Evolutionary conservation across 2,888 invertebrate species (phyloP).

Genomic region (Aspidiotus destructor): DNA sequence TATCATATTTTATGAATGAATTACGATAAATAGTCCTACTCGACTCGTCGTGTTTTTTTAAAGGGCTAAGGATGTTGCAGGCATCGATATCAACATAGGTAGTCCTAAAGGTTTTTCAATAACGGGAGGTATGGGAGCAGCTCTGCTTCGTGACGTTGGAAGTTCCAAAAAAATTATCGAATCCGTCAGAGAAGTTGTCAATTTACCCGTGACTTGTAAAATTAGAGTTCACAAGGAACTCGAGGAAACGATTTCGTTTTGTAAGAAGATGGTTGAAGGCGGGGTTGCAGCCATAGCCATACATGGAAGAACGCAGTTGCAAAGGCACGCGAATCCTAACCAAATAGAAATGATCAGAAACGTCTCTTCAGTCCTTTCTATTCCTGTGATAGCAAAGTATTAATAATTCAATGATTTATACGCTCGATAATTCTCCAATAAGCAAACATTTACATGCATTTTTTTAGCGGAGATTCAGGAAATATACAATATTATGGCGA

Average conservation of each 20-base stretch:
- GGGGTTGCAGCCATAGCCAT: slow-evolving; percentile 91
- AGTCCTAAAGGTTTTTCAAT: slow-evolving; percentile 98
- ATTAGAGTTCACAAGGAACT: slow-evolving; percentile 70
- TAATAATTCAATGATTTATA: not conserved
- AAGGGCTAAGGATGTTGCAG: slow-evolving; percentile 86
- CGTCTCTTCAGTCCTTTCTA: slow-evolving; percentile 60
- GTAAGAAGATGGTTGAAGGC: slow-evolving; percentile 64
- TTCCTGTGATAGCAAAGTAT: slow-evolving; percentile 94
- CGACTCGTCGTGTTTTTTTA: slow-evolving; percentile 38
- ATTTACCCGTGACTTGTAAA: slow-evolving; percentile 93
- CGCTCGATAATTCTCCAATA: not conserved
- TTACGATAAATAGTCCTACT: not conserved
- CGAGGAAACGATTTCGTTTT: slow-evolving; percentile 69
- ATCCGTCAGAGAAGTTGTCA: slow-evolving; percentile 64
- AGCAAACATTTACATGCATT: not conserved
- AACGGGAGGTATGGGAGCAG: slow-evolving; percentile 98
- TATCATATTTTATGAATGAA: not conserved
- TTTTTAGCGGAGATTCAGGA: slow-evolving; percentile 81
- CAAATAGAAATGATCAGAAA: slow-evolving; percentile 61
- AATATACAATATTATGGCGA: slow-evolving; percentile 67
- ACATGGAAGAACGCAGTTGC: slow-evolving; percentile 80
- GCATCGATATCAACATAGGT: slow-evolving; percentile 97
- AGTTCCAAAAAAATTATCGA: slow-evolving; percentile 73
- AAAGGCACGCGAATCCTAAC: slow-evolving; percentile 80
- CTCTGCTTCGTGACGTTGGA: slow-evolving; percentile 71